Percentiles rank a stretch among this genome's conserved stretches.
These are phyloP conservation scores for Callopanchax toddi DNA, from an alignment of 2,113 vertebrate species.

Conservation along the genomic window DNA sequence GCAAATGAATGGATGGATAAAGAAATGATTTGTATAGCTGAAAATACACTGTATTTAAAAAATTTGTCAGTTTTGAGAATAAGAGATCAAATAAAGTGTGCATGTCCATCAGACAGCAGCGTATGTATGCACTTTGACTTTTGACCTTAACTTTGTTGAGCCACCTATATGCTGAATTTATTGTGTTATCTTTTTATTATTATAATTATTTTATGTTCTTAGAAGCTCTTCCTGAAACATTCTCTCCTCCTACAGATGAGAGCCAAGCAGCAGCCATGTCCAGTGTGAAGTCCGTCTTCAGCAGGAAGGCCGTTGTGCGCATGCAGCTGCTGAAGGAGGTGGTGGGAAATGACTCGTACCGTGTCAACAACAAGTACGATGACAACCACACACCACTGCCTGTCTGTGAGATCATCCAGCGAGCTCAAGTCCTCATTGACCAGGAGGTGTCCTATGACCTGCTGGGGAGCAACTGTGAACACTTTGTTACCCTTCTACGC, in stretches of 20 bases:
- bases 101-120: no score
- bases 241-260: conserved; percentile 77
- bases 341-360: conserved; percentile 83
- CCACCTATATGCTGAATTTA: no score
- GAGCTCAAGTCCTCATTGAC: conserved; percentile 82
- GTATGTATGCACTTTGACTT: no score
- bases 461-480: conserved; percentile 91
- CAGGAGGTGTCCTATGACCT: conserved; percentile 89
- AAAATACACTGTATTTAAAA: no score
- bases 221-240: no score
- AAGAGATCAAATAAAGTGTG: no score
- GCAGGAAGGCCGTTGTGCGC: conserved; percentile 87
- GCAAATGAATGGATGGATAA: no score
- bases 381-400: conserved; percentile 81
- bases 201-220: no score
- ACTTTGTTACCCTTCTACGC: conserved; percentile 91
- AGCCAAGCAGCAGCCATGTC: conserved; percentile 75
- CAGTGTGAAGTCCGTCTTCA: conserved; percentile 90
- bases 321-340: conserved; percentile 93
- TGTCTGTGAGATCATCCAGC: conserved; percentile 83
- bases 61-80: no score
- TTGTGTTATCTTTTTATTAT: no score
- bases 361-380: conserved; percentile 94
- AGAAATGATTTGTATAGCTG: no score
- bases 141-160: not conserved